These are phyloP conservation scores for Rousettus leschenaultii DNA, from an alignment of 2,113 vertebrate genomes.

Conservation along the genomic window DNA sequence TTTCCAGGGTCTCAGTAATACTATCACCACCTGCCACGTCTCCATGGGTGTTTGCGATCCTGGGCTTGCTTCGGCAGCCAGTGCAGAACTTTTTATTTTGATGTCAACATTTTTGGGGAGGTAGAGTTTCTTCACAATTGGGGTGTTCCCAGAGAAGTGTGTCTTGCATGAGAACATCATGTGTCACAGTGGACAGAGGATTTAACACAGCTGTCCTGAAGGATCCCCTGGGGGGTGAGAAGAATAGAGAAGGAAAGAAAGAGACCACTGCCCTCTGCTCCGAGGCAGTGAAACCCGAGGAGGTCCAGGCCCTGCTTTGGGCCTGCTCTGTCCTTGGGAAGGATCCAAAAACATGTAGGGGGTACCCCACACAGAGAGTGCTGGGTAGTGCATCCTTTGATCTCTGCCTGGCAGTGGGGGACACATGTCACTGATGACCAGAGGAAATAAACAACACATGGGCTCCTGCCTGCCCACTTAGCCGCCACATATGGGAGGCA, in stretches of 20 bases:
- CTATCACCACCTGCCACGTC: neutral
- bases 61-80: neutral
- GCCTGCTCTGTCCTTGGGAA: neutral
- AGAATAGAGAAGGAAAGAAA: neutral
- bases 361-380: neutral
- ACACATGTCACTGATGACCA: slow-evolving; percentile 51
- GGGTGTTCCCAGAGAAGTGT: slow-evolving; percentile 28
- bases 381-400: neutral
- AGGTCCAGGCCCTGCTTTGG: neutral
- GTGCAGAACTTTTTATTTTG: neutral
- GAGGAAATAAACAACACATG: slow-evolving; percentile 70
- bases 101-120: slow-evolving; percentile 30
- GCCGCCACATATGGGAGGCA: slow-evolving; percentile 63
- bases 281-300: neutral
- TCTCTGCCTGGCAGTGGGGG: neutral
- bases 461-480: neutral
- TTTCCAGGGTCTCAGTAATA: neutral
- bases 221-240: neutral
- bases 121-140: slow-evolving; percentile 43
- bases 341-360: neutral
- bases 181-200: slow-evolving; percentile 48
- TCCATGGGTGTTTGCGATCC: neutral
- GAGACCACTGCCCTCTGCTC: neutral
- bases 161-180: slow-evolving; percentile 49
- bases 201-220: slow-evolving; percentile 55